phyloP scores from a whole-genome alignment of 2,113 vertebrate species.

The Psilopogon haemacephalus region DNA sequence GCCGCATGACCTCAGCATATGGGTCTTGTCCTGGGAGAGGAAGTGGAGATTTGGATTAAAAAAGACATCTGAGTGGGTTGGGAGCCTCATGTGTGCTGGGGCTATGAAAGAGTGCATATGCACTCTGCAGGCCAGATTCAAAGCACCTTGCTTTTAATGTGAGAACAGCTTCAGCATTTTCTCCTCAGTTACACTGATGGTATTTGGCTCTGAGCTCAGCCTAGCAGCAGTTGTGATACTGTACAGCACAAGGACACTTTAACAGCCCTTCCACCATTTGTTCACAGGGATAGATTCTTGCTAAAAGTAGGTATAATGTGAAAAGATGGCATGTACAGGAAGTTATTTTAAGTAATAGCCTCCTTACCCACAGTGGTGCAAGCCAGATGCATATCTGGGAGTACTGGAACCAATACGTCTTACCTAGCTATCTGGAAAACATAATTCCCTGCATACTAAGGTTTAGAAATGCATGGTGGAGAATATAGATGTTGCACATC shows the following conservation, averaged over 20 bases:
- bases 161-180: not conserved
- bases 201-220: not conserved
- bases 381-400: not conserved
- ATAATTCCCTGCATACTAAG: not conserved
- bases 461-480: not conserved
- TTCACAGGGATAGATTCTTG: not conserved
- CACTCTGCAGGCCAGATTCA: not conserved
- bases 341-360: not conserved
- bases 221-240: not conserved
- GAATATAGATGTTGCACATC: not conserved
- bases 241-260: not conserved
- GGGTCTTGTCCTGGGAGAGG: not conserved
- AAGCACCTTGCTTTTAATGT: not conserved
- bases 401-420: not conserved
- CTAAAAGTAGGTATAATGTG: not conserved
- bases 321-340: not conserved
- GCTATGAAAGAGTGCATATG: not conserved
- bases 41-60: not conserved
- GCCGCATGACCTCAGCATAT: rapidly evolving
- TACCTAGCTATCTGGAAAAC: not conserved
- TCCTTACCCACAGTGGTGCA: not conserved
- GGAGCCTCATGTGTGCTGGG: not conserved
- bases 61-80: not conserved
- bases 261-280: not conserved
- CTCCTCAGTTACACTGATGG: not conserved